A percentile compares a stretch with the other conserved stretches of the same genome.
Evolutionary conservation across 1,140 invertebrate genomes (phyloP).

Genomic region (Polyergus mexicanus): DNA sequence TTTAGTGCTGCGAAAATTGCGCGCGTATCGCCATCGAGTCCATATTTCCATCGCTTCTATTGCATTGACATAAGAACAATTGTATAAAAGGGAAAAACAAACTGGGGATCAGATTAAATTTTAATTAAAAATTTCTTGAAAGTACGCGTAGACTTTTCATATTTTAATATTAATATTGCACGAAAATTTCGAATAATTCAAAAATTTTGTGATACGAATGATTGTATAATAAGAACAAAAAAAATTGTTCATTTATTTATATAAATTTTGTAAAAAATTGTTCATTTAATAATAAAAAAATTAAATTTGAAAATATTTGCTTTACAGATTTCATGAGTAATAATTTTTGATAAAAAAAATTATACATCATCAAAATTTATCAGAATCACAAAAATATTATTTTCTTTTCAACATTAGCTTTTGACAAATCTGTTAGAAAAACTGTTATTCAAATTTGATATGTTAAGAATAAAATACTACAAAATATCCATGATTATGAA

Average conservation of each 20-base stretch:
- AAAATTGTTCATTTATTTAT: neutral
- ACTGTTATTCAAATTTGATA: neutral
- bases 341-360: no score
- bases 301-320: no score
- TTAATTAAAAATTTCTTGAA: neutral
- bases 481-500: neutral
- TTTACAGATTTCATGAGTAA: no score
- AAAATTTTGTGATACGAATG: neutral
- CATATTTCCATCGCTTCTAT: neutral
- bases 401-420: neutral
- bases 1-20: constrained; percentile 11
- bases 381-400: neutral
- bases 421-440: neutral
- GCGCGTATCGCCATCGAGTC: neutral
- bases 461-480: neutral
- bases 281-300: no score
- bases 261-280: no score
- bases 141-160: neutral
- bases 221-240: neutral
- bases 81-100: neutral
- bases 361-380: neutral
- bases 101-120: neutral
- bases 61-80: no score
- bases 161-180: neutral
- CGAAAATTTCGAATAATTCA: neutral